Conservation (phyloP, 1,140 invertebrate genomes). For the Cepaea nemoralis region DNA sequence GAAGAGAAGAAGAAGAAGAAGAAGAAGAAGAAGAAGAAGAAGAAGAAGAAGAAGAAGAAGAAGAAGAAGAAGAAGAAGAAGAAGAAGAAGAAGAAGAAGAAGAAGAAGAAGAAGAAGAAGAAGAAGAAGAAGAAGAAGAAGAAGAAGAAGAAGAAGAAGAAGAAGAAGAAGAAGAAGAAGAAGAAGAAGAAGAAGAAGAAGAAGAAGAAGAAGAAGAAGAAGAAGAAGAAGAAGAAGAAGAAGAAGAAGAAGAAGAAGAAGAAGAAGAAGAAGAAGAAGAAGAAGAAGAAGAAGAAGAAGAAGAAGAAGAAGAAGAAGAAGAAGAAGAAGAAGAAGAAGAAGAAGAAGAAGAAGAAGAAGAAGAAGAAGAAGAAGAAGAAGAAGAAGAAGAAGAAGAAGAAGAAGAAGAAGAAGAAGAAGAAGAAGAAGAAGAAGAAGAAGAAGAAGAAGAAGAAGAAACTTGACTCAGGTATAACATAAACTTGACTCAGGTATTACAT, state of each 20-base stretch:
- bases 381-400: slow-evolving; percentile 1
- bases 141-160: no score
- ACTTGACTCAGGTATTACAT: no score
- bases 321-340: no score
- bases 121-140: slow-evolving; percentile 4
- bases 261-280: slow-evolving; percentile 10
- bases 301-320: slow-evolving; percentile 11
- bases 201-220: no score
- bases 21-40: slow-evolving; percentile 9
- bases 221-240: slow-evolving; percentile 4
- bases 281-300: slow-evolving; percentile 10
- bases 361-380: no score
- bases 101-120: slow-evolving; percentile 3
- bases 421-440: slow-evolving; percentile 10
- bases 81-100: slow-evolving; percentile 10
- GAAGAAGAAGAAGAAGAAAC: no score
- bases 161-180: slow-evolving; percentile 10
- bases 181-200: slow-evolving; percentile 2
- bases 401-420: slow-evolving; percentile 10
- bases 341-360: slow-evolving; percentile 10
- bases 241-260: slow-evolving; percentile 10
- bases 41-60: slow-evolving; percentile 10
- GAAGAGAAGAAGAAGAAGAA: slow-evolving; percentile 10
- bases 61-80: no score
- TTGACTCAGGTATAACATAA: no score